Evolutionary conservation across 2,888 invertebrate species (phyloP).

Genomic region (Amphimallon solstitiale): DNA sequence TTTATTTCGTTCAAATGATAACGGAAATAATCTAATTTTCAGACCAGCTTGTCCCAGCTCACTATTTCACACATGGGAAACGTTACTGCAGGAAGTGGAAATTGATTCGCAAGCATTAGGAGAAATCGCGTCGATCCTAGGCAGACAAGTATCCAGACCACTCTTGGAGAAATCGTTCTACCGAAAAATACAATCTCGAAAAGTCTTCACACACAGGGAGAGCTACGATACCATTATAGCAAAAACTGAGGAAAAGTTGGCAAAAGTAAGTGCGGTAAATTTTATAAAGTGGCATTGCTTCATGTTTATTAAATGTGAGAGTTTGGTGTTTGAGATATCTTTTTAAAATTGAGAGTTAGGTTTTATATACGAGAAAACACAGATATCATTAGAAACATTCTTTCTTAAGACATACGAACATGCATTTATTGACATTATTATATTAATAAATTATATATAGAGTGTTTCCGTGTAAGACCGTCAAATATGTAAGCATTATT

Average conservation of each 20-base stretch:
- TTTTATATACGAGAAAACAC: no score
- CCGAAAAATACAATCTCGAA: constrained; percentile 89
- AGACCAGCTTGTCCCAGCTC: constrained; percentile 84
- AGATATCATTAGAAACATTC: no score
- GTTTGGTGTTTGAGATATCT: no score
- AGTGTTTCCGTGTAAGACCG: no score
- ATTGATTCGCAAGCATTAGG: constrained; percentile 87
- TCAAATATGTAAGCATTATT: no score
- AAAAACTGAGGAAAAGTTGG: constrained; percentile 84
- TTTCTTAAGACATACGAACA: no score
- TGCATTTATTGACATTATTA: no score
- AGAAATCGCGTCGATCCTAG: constrained; percentile 84
- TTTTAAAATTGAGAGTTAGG: no score
- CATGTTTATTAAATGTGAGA: no score
- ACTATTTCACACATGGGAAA: constrained; percentile 91
- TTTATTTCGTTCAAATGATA: constrained; percentile 1
- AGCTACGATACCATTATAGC: constrained; percentile 88
- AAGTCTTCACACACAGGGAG: constrained; percentile 90
- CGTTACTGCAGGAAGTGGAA: constrained; percentile 89
- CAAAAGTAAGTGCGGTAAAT: constrained; percentile 67
- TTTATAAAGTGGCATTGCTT: no score
- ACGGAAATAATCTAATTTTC: constrained; percentile 47
- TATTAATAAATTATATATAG: no score
- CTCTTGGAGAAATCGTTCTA: constrained; percentile 88
- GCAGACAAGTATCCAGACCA: constrained; percentile 81